Evolutionary conservation across 2,888 invertebrate species (phyloP).

Genomic region (Drosophila prostipennis): DNA sequence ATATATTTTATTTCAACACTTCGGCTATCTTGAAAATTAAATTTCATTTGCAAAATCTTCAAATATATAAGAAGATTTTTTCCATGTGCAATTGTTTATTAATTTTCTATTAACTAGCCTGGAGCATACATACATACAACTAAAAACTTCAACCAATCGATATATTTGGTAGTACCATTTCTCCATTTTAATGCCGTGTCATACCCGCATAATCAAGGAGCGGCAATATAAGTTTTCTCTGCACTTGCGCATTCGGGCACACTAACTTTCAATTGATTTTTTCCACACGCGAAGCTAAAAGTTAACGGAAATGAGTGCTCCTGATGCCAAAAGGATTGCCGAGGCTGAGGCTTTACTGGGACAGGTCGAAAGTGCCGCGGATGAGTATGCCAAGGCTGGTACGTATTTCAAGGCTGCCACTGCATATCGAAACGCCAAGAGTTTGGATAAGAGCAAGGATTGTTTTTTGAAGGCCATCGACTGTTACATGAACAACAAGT

Average conservation of each 20-base stretch:
- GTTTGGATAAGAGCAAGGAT: conserved; percentile 91
- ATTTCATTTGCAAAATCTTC: too few species aligned
- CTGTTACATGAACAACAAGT: conserved; percentile 92
- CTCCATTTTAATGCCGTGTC: neutral
- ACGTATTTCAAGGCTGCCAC: conserved; percentile 56
- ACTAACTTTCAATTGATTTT: conserved; percentile 63
- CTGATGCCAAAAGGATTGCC: conserved; percentile 82
- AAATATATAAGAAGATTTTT: too few species aligned
- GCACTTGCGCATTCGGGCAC: conserved; percentile 41
- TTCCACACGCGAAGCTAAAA: conserved; percentile 21
- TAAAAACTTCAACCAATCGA: neutral
- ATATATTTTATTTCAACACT: neutral
- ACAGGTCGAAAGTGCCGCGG: conserved; percentile 94
- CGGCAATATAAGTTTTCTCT: neutral
- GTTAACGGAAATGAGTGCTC: conserved; percentile 35
- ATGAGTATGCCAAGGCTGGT: conserved; percentile 97
- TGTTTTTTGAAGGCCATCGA: conserved; percentile 94
- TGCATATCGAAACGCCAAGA: conserved; percentile 89
- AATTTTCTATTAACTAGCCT: too few species aligned
- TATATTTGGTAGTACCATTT: conserved; percentile 1
- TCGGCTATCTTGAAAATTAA: neutral
- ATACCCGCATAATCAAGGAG: neutral
- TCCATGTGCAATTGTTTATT: too few species aligned
- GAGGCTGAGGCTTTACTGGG: conserved; percentile 92
- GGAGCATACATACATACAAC: neutral